A percentile compares a stretch with the other conserved stretches of the same genome.
These are phyloP conservation scores for Selenia dentaria DNA, from an alignment of 2,888 invertebrate species.

Conservation along the genomic window DNA sequence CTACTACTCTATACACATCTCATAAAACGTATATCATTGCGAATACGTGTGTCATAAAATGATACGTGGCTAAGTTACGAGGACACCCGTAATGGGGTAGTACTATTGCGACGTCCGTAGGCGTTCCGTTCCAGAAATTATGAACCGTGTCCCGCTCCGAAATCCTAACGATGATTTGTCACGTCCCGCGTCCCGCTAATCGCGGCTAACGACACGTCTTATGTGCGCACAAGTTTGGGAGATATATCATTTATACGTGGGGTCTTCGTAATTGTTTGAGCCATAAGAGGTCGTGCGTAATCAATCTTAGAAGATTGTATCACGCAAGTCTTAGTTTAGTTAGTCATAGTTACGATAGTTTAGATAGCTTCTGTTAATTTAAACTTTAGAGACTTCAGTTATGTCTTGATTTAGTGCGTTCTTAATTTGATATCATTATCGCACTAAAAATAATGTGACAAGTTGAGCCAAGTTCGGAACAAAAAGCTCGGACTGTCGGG, in stretches of 20 bases:
- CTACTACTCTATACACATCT: no score
- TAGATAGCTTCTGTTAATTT: slow-evolving; percentile 7
- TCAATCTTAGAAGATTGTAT: slow-evolving; percentile 28
- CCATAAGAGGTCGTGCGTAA: slow-evolving; percentile 18
- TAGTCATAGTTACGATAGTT: not conserved
- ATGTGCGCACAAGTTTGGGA: slow-evolving; percentile 8
- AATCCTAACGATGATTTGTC: slow-evolving; percentile 32
- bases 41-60: not conserved
- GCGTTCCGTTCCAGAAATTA: slow-evolving; percentile 9
- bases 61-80: not conserved
- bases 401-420: not conserved
- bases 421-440: not conserved
- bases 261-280: slow-evolving; percentile 26
- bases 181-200: slow-evolving; percentile 29
- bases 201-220: slow-evolving; percentile 31
- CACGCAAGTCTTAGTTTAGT: slow-evolving; percentile 21
- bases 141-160: slow-evolving; percentile 13
- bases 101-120: not conserved
- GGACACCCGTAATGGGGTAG: not conserved
- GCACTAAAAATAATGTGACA: no score
- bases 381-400: slow-evolving; percentile 4
- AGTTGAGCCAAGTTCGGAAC: no score
- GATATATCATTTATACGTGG: slow-evolving; percentile 7
- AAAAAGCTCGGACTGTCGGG: not conserved
- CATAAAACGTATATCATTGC: no score